Evolutionary conservation across 1,140 invertebrate genomes (phyloP), one percentile per base, ranked within the genome.

Genomic region (Meloidogyne floridensis): DNA sequence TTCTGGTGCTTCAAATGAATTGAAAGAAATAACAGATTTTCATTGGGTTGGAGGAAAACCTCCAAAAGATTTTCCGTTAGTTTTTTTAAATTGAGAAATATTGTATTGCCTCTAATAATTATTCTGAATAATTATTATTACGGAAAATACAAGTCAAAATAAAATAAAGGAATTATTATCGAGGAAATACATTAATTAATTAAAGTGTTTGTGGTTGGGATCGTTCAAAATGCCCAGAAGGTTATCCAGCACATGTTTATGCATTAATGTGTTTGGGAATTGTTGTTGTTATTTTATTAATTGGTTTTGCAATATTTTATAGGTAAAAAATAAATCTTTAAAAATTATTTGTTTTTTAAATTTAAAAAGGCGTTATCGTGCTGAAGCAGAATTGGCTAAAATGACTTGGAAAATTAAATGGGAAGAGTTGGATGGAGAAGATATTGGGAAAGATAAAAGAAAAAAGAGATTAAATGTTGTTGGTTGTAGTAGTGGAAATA

Each of bases 361-460:
- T 32, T 32, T 1, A 32, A 32, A 75, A 75, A 96, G 96, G 86
- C 95, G 95, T 90, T 95, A 95, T 90, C 95, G 95, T 88, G 91
- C 96, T 32, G 96, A 98, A 90, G 94, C 94, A 0, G 96, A 96
- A 91, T 93, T 98, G 80, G 95, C 94, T 2, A 95, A 95, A 51
- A 97, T 97, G 95, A 95, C 94, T 32, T 98, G 96, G 96, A 94
- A 94, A 72, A 79, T 79, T 72, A 79, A 79, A 70, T 79, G 94
- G 92, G 93, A 94, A 80, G 95, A 97, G 82, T 93, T 96, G 15
- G 88, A 87, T 70, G 82, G 82, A 47, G 84, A 87, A 70, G 82
- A 87, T 18, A 9, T 74, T 71, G 13, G 81, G n/a, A 20, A 77
- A 80, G 80, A 87, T 75, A 84, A 86, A 81, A 86, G 81, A 81